A percentile compares a stretch with the other conserved stretches of the same genome.
phyloP scores from a whole-genome alignment of 2,797 vertebrate species.

The Tiaroga cobitis region DNA sequence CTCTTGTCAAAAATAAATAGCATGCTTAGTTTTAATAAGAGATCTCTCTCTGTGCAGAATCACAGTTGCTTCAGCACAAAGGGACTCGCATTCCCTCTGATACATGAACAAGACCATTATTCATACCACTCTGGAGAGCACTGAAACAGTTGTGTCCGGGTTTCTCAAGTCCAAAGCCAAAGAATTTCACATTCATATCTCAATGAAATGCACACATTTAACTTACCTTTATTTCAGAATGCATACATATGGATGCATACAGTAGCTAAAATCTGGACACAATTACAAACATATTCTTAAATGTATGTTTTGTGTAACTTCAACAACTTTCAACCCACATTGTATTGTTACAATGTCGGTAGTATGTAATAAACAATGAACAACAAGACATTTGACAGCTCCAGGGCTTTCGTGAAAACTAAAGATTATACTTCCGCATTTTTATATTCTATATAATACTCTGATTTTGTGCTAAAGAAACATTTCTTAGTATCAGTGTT shows the following conservation, averaged over 20 bases:
- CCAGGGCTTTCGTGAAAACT: too few species aligned
- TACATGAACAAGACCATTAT: slow-evolving; percentile 17
- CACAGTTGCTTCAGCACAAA: slow-evolving; percentile 4
- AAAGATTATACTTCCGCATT: background rate
- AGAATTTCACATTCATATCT: background rate
- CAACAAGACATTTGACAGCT: too few species aligned
- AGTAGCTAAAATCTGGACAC: too few species aligned
- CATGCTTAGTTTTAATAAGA: slow-evolving; percentile 43
- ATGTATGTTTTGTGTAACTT: background rate
- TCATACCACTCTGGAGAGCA: background rate
- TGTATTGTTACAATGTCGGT: too few species aligned
- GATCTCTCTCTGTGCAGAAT: slow-evolving; percentile 16
- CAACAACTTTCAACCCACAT: background rate
- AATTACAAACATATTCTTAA: background rate
- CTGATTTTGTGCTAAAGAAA: too few species aligned
- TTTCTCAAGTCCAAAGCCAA: background rate
- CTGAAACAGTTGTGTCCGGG: background rate
- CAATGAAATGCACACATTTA: background rate
- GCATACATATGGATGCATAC: too few species aligned
- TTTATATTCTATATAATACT: too few species aligned
- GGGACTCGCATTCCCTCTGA: background rate
- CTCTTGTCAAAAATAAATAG: slow-evolving; percentile 25
- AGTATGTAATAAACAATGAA: too few species aligned
- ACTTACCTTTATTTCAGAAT: background rate
- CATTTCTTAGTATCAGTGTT: too few species aligned